A percentile compares a stretch with the other conserved stretches of the same genome.
Conservation (phyloP, 2,888 invertebrate genomes). For the Epinotia brunnichana region DNA sequence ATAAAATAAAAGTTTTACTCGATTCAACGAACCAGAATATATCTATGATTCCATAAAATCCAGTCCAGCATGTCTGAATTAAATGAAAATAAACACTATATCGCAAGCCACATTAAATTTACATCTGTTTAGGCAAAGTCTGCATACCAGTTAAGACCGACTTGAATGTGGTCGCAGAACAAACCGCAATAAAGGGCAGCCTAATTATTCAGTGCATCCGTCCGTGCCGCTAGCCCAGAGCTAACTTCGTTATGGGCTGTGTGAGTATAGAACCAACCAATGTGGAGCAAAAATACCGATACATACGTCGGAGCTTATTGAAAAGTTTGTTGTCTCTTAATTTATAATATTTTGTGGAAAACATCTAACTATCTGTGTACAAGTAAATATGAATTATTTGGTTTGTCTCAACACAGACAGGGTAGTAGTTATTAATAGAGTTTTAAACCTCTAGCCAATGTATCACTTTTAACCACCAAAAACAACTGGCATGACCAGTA, state of each 20-base stretch:
- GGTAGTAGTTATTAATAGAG: no score
- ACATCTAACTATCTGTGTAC: no score
- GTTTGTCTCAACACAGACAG: no score
- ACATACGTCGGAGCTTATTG: background rate
- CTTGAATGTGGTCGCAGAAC: slow-evolving; percentile 17
- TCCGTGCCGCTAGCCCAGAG: slow-evolving; percentile 7
- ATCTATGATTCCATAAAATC: no score
- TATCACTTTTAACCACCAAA: background rate
- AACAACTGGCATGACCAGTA: background rate
- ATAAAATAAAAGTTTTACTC: no score
- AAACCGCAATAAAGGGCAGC: slow-evolving; percentile 22
- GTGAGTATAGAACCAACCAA: background rate
- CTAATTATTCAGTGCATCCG: slow-evolving; percentile 28
- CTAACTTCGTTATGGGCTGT: slow-evolving; percentile 23
- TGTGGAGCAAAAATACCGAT: background rate
- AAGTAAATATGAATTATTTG: no score
- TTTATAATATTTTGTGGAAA: no score
- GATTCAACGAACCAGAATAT: no score
- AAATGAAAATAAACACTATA: background rate
- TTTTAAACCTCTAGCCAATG: no score
- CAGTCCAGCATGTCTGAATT: background rate
- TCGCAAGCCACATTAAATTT: background rate
- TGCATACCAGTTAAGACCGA: slow-evolving; percentile 14
- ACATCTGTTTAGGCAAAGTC: background rate
- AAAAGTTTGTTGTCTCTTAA: no score